These are phyloP conservation scores for Polyommatus iphigenia DNA, from an alignment of 2,888 invertebrate species.

Conservation along the genomic window DNA sequence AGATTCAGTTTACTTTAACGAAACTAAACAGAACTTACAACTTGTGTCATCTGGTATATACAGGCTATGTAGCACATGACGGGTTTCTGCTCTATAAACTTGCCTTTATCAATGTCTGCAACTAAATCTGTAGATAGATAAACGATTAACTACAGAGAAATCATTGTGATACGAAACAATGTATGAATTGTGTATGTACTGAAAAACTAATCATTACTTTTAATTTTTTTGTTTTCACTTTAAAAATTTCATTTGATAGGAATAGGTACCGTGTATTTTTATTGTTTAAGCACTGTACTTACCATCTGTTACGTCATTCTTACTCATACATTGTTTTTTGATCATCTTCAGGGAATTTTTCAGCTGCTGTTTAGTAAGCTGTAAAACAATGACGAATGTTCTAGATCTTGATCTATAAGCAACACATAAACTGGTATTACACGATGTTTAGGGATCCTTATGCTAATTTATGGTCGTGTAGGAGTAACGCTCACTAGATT, in stretches of 20 bases:
- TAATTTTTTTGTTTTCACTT: too few relatives aligned
- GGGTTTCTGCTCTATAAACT: slow-evolving; percentile 63
- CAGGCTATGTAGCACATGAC: slow-evolving; percentile 75
- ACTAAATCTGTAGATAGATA: slow-evolving; percentile 57
- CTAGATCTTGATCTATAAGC: too few relatives aligned
- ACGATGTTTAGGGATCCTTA: too few relatives aligned
- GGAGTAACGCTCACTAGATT: too few relatives aligned
- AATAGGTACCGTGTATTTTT: too few relatives aligned
- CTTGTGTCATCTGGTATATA: slow-evolving; percentile 63
- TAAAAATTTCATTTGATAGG: too few relatives aligned
- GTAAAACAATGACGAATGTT: slow-evolving; percentile 34
- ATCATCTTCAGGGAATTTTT: slow-evolving; percentile 80
- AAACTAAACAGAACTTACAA: slow-evolving; percentile 53
- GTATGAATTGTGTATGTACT: too few relatives aligned
- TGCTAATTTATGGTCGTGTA: too few relatives aligned
- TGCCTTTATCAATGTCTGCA: slow-evolving; percentile 63
- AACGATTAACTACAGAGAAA: not conserved
- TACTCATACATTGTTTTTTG: slow-evolving; percentile 82
- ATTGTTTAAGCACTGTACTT: slow-evolving; percentile 30
- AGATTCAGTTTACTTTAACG: too few relatives aligned
- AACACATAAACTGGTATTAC: too few relatives aligned
- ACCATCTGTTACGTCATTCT: slow-evolving; percentile 77
- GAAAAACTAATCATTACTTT: too few relatives aligned
- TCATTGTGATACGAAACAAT: too few relatives aligned
- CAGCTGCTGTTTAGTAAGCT: slow-evolving; percentile 80